phyloP scores from a whole-genome alignment of 2,888 invertebrate genomes.

The Amphipyra tragopoginis region DNA sequence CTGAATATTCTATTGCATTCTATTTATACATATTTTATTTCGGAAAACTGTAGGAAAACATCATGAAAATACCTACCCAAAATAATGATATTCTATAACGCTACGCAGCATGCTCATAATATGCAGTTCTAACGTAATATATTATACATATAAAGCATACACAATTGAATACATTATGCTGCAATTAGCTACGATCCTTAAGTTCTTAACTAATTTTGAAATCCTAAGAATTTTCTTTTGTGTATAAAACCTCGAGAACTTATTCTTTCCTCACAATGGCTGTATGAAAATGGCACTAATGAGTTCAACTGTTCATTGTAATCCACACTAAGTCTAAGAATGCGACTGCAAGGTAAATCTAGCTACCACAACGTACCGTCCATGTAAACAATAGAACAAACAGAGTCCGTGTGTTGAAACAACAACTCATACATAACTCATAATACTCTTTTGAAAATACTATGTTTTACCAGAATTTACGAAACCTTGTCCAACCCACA shows the following conservation, averaged over 20 bases:
- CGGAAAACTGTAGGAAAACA: too few species aligned
- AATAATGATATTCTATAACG: neutral
- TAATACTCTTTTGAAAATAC: slow-evolving; percentile 44
- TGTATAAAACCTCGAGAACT: slow-evolving; percentile 27
- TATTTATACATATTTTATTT: too few species aligned
- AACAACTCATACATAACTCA: slow-evolving; percentile 42
- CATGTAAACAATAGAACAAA: slow-evolving; percentile 58
- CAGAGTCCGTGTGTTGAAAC: slow-evolving; percentile 46
- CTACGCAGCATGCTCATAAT: neutral
- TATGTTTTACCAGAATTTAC: slow-evolving; percentile 43
- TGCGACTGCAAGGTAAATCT: slow-evolving; percentile 56
- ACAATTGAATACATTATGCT: neutral
- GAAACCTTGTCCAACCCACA: slow-evolving; percentile 54
- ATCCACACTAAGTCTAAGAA: slow-evolving; percentile 43
- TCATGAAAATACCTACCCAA: too few species aligned
- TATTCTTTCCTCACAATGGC: slow-evolving; percentile 33
- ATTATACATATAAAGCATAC: too few species aligned
- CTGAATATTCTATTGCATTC: too few species aligned
- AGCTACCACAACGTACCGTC: slow-evolving; percentile 38
- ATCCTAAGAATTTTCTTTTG: slow-evolving; percentile 29
- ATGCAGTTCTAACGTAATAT: neutral
- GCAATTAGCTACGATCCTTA: slow-evolving; percentile 3
- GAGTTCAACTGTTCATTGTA: slow-evolving; percentile 53
- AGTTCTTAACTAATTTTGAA: slow-evolving; percentile 17
- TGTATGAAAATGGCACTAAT: slow-evolving; percentile 54